Evolutionary conservation across 2,797 vertebrate species (phyloP), one percentile per base, ranked within the genome.

Genomic region (Bradypus variegatus): DNA sequence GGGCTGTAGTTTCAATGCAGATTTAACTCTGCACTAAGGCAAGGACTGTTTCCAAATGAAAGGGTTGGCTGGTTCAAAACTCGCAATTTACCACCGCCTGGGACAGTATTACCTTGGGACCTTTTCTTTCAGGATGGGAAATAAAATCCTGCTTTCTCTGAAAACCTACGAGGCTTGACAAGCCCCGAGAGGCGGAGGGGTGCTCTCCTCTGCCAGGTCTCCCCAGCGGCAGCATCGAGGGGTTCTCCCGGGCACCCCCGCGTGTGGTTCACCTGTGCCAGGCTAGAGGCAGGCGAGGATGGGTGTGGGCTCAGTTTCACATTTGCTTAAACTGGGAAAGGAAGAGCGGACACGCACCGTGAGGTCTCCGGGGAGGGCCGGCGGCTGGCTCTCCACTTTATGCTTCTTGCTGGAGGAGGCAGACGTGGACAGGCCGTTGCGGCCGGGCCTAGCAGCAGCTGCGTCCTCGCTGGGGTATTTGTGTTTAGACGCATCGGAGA

Each of bases 401-500:
- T 95, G 95, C 82, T 98, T 97, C 94, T 96, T 96, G 91, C 94
- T 97, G 96, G 98, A 97, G 96, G 98, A 97, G 93, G 98, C 96
- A 45, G 97, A 97, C 89, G 97, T 91, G 94, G 97, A 96, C 64
- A 97, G 85, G 88, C 95, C 89, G 29, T 95, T 96, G 96, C 97
- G 94, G 82, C 96, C 97, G 94, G 96, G 94, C 96, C 96, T 95
- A 94, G 97, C 95, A 89, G 97, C 97, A 93, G 97, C 98, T 88
- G 97, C 94, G 97, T 98, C 98, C 95, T 97, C 96, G 18, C 95
- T 96, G 94, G 97, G 95, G 95, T 98, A 98, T 96, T 96, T 97
- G 95, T 98, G 95, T 96, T 98, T 98, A 0, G 98, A 97, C 92
- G 96, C 97, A 93, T 98, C 97, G 3, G 98, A 98, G 95, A 98